Evolutionary conservation across 2,888 invertebrate species (phyloP).

Genomic region (Dromius quadrimaculatus): DNA sequence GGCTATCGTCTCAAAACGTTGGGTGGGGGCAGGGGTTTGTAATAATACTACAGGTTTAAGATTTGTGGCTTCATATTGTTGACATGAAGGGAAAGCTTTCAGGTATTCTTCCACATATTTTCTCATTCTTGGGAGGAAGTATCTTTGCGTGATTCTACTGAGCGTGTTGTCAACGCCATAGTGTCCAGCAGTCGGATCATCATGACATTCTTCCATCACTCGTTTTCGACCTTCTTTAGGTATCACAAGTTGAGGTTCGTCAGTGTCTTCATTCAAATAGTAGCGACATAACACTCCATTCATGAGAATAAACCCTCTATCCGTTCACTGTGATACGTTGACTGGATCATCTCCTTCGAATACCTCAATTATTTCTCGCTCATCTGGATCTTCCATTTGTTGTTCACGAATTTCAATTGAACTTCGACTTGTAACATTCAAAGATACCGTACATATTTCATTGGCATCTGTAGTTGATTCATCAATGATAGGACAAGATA

Average conservation of each 20-base stretch:
- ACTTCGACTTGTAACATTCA: constrained; percentile 6
- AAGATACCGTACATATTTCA: not conserved
- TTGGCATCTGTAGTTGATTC: not conserved
- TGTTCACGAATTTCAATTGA: constrained; percentile 2
- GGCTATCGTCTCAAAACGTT: not conserved
- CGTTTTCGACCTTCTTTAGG: constrained; percentile 54
- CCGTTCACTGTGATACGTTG: constrained; percentile 9
- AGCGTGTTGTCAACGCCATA: constrained; percentile 44
- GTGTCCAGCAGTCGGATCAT: constrained; percentile 63
- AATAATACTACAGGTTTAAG: constrained; percentile 50
- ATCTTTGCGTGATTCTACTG: constrained; percentile 14
- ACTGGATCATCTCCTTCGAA: constrained; percentile 35
- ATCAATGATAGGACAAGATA: constrained; percentile 56
- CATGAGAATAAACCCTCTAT: constrained; percentile 39
- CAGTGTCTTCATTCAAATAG: constrained; percentile 24
- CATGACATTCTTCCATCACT: constrained; percentile 59
- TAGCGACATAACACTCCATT: constrained; percentile 52
- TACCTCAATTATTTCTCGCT: constrained; percentile 43
- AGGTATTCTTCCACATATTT: constrained; percentile 42
- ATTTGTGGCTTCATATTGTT: constrained; percentile 46
- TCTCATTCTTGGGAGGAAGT: constrained; percentile 52
- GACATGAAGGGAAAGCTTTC: constrained; percentile 45
- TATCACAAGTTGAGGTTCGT: constrained; percentile 53
- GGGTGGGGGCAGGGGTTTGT: constrained; percentile 34
- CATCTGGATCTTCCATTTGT: constrained; percentile 52